Evolutionary conservation across 2,113 vertebrate genomes (phyloP).

Genomic region (Clinocottus analis): DNA sequence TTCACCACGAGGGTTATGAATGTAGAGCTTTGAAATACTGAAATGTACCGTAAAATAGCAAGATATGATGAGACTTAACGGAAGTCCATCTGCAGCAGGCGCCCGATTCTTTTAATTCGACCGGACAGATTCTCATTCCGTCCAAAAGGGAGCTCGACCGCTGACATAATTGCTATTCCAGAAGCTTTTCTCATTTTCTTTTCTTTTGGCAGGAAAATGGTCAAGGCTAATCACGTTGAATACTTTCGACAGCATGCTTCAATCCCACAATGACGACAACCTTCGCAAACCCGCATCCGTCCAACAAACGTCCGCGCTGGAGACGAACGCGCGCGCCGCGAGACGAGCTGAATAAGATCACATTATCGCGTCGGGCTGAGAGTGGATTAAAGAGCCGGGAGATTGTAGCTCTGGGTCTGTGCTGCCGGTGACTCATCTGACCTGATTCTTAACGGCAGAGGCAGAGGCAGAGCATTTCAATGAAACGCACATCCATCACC

Average conservation of each 20-base stretch:
- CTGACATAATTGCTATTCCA: not conserved
- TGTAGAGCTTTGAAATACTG: not conserved
- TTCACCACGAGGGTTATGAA: not conserved
- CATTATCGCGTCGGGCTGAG: constrained; percentile 66
- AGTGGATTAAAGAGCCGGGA: constrained; percentile 65
- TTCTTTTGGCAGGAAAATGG: not conserved
- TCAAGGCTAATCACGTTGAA: constrained; percentile 1
- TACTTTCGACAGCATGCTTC: not conserved
- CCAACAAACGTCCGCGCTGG: constrained; percentile 5
- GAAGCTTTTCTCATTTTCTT: not conserved
- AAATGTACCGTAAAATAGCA: not conserved
- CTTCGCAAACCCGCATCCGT: not conserved
- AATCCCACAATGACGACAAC: not conserved
- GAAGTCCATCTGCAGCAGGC: not conserved
- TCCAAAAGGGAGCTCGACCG: not conserved
- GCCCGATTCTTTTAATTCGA: not conserved
- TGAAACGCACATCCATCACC: constrained; percentile 36
- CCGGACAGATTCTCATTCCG: not conserved
- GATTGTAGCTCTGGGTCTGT: constrained; percentile 63
- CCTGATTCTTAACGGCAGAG: constrained; percentile 70
- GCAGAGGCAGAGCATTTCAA: constrained; percentile 24
- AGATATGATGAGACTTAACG: not conserved
- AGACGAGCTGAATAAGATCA: constrained; percentile 59
- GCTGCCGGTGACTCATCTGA: constrained; percentile 78
- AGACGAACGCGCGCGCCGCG: constrained; percentile 21